Percentiles rank a stretch among this genome's conserved stretches.
Conservation (phyloP, 2,113 vertebrate species). For the Cyprinodon variegatus region DNA sequence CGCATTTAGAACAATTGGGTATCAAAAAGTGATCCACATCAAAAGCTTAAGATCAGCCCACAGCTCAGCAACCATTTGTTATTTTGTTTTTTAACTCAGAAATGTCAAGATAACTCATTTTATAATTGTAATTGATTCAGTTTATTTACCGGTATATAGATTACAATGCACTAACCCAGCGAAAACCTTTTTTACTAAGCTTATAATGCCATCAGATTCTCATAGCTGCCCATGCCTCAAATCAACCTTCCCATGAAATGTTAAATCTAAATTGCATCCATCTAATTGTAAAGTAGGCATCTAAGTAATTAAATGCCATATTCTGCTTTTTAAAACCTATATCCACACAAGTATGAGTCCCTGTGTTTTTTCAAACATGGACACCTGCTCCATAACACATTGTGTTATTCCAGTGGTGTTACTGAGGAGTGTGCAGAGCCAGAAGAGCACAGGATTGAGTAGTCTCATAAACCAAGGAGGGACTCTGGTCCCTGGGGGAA, state of each 20-base stretch:
- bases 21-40: too few species aligned
- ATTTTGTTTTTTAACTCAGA: too few species aligned
- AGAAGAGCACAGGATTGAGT: conserved; percentile 47
- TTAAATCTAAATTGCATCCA: background rate
- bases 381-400: conserved; percentile 11
- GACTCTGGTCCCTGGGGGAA: conserved; percentile 38
- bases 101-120: too few species aligned
- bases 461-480: conserved; percentile 60
- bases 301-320: background rate
- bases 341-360: conserved; percentile 10
- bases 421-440: background rate
- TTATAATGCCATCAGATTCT: too few species aligned
- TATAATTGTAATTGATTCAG: too few species aligned
- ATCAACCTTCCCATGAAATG: background rate
- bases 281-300: background rate
- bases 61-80: too few species aligned
- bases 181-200: too few species aligned
- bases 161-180: too few species aligned
- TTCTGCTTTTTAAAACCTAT: conserved; percentile 2
- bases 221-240: too few species aligned
- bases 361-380: conserved; percentile 10
- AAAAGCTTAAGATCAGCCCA: too few species aligned
- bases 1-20: too few species aligned
- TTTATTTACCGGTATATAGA: too few species aligned
- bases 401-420: background rate